Percentiles rank a stretch among this genome's conserved stretches.
These are phyloP conservation scores for Auanema freiburgensis DNA, from an alignment of 2,888 invertebrate genomes.

Conservation along the genomic window DNA sequence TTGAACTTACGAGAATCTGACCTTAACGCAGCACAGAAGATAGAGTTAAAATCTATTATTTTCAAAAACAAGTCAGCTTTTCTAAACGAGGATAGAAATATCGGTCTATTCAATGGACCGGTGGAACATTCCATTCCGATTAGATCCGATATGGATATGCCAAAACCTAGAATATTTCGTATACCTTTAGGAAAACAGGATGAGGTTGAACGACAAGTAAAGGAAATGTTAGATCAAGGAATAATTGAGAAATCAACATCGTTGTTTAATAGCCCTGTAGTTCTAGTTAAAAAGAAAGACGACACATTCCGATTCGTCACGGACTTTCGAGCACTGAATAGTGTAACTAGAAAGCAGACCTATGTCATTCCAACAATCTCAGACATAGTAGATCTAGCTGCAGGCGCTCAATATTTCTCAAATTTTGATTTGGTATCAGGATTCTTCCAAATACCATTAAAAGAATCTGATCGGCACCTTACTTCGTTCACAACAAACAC, in stretches of 20 bases:
- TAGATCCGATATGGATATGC: background rate
- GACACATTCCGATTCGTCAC: slow-evolving; percentile 11
- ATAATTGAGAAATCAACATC: slow-evolving; percentile 11
- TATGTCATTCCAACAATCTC: slow-evolving; percentile 18
- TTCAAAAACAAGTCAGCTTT: background rate
- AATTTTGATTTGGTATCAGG: slow-evolving; percentile 31
- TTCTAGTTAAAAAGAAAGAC: slow-evolving; percentile 22
- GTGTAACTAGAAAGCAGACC: slow-evolving; percentile 15
- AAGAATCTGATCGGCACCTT: slow-evolving; percentile 18
- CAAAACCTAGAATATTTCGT: slow-evolving; percentile 2
- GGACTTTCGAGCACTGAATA: slow-evolving; percentile 19
- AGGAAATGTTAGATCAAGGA: slow-evolving; percentile 6
- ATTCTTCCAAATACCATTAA: slow-evolving; percentile 32
- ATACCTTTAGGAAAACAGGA: slow-evolving; percentile 9
- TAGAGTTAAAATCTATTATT: background rate
- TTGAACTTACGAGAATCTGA: background rate
- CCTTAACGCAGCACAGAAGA: background rate
- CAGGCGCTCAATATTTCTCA: slow-evolving; percentile 15
- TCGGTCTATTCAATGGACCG: slow-evolving; percentile 10
- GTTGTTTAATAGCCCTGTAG: slow-evolving; percentile 8
- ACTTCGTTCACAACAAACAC: slow-evolving; percentile 33
- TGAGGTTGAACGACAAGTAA: slow-evolving; percentile 4
- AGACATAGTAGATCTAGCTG: slow-evolving; percentile 15
- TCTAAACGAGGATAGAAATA: slow-evolving; percentile 6
- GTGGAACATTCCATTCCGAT: slow-evolving; percentile 7